Conservation (phyloP, 2,113 vertebrate species). For the Butorides virescens region DNA sequence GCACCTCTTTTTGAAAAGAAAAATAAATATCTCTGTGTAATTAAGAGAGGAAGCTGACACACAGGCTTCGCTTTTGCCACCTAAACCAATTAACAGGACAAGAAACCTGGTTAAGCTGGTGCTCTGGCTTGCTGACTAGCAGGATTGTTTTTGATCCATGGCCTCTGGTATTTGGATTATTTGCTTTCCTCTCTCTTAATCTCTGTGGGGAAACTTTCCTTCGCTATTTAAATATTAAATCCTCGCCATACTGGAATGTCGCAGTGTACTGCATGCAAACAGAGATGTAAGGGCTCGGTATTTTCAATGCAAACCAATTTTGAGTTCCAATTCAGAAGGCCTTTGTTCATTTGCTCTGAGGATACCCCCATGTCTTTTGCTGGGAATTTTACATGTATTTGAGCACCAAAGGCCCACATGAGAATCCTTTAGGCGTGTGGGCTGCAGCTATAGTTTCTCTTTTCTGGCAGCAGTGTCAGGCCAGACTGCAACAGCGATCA, state of each 20-base stretch:
- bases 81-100: background rate
- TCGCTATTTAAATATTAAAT: background rate
- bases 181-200: slow-evolving; percentile 37
- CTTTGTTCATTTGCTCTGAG: background rate
- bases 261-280: background rate
- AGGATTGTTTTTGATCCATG: background rate
- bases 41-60: background rate
- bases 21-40: background rate
- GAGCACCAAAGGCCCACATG: background rate
- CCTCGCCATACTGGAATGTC: slow-evolving; percentile 14
- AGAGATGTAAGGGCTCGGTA: background rate
- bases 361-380: background rate
- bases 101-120: background rate
- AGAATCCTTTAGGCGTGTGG: background rate
- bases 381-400: background rate
- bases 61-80: background rate
- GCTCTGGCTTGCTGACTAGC: background rate
- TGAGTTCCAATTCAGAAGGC: background rate
- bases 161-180: slow-evolving; percentile 46
- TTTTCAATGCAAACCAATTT: background rate
- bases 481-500: background rate
- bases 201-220: background rate
- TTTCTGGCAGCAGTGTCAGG: background rate
- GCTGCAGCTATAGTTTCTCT: background rate
- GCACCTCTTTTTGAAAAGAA: background rate